A percentile compares a stretch with the other conserved stretches of the same genome.
These are phyloP conservation scores for Ylistrum balloti DNA, from an alignment of 1,140 invertebrate species.

Conservation along the genomic window DNA sequence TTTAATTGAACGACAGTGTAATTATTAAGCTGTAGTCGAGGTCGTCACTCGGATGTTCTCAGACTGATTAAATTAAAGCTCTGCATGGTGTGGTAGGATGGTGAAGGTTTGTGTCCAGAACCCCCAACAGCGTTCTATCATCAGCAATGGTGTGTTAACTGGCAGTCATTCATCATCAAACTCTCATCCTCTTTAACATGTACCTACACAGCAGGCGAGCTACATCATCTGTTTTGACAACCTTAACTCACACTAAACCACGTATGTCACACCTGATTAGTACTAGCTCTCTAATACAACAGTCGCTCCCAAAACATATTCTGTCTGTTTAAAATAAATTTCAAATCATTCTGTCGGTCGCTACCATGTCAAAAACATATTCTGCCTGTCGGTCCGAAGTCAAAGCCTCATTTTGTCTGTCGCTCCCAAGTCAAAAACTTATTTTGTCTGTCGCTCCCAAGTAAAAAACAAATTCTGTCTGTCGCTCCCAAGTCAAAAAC, in stretches of 20 bases:
- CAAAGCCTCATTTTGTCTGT: too few species aligned
- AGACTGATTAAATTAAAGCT: neutral
- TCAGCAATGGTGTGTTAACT: neutral
- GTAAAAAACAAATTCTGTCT: too few species aligned
- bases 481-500: neutral
- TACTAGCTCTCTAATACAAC: neutral
- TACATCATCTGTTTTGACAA: neutral
- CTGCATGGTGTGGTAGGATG: neutral
- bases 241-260: neutral
- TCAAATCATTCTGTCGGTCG: too few species aligned
- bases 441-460: too few species aligned
- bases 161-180: neutral
- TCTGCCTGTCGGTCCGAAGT: too few species aligned
- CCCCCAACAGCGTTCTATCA: neutral
- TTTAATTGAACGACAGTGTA: too few species aligned
- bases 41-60: neutral
- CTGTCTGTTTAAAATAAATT: too few species aligned
- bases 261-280: neutral
- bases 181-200: neutral
- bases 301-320: too few species aligned
- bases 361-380: too few species aligned
- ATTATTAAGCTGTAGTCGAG: too few species aligned
- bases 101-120: neutral
- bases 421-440: too few species aligned
- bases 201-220: neutral